A percentile compares a stretch with the other conserved stretches of the same genome.
These are phyloP conservation scores for Xanthia icteritia DNA, from an alignment of 2,888 invertebrate species.

Conservation along the genomic window DNA sequence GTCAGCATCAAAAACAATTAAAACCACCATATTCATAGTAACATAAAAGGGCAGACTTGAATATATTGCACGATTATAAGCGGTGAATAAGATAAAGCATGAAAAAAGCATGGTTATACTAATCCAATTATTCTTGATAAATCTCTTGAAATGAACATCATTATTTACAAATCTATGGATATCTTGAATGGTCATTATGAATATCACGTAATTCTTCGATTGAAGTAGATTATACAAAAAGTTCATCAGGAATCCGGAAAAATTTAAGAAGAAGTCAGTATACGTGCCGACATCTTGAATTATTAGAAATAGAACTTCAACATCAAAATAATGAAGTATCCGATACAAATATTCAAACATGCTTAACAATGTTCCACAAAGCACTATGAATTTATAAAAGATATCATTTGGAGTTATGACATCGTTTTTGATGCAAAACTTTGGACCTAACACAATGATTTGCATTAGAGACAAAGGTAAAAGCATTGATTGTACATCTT, in stretches of 20 bases:
- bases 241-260: neutral
- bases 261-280: slow-evolving; percentile 6
- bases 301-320: neutral
- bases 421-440: neutral
- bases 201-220: neutral
- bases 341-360: slow-evolving; percentile 7
- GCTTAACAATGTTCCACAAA: slow-evolving; percentile 5
- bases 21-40: neutral
- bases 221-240: neutral
- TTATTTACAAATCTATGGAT: neutral
- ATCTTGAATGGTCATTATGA: slow-evolving; percentile 23
- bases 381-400: neutral
- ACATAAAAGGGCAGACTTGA: neutral
- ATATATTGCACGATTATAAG: neutral
- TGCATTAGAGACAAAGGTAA: slow-evolving; percentile 25
- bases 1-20: slow-evolving; percentile 16
- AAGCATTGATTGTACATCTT: slow-evolving; percentile 27
- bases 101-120: neutral
- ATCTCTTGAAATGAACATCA: neutral
- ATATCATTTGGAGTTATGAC: neutral
- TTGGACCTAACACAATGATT: neutral
- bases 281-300: neutral
- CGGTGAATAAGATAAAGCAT: neutral
- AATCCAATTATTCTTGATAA: slow-evolving; percentile 24
- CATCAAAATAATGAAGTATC: neutral